These are phyloP conservation scores for Genyomyrus donnyi DNA, from an alignment of 2,113 vertebrate genomes.

Conservation along the genomic window DNA sequence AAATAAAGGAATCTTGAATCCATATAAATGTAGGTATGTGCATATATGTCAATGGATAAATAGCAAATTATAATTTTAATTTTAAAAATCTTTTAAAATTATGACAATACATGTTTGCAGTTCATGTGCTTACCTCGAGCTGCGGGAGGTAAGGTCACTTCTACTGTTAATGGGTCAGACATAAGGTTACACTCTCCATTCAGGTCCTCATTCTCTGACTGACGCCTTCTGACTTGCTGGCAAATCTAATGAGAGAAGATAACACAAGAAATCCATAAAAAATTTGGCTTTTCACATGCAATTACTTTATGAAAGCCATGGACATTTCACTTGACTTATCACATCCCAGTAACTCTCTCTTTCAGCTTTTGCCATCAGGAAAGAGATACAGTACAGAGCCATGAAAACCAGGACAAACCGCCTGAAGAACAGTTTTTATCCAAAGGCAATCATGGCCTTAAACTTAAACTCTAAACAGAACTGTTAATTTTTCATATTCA, in stretches of 20 bases:
- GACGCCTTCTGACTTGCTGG: slow-evolving; percentile 26
- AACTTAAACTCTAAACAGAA: too few relatives aligned
- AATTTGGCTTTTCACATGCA: background rate
- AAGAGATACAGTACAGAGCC: too few relatives aligned
- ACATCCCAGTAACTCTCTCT: too few relatives aligned
- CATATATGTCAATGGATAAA: background rate
- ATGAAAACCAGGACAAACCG: too few relatives aligned
- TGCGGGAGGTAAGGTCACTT: slow-evolving; percentile 11
- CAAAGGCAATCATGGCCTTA: too few relatives aligned
- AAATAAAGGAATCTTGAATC: background rate
- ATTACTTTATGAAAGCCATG: background rate
- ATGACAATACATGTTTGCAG: background rate
- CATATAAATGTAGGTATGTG: background rate
- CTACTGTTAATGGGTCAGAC: background rate
- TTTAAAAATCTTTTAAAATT: background rate
- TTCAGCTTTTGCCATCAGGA: too few relatives aligned
- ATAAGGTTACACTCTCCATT: slow-evolving; percentile 31
- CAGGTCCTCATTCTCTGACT: slow-evolving; percentile 23
- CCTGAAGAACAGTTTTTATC: too few relatives aligned
- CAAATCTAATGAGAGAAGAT: slow-evolving; percentile 27
- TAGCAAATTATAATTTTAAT: background rate
- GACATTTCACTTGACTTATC: too few relatives aligned
- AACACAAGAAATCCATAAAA: background rate
- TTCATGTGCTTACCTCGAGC: slow-evolving; percentile 25
- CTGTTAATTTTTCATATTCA: too few relatives aligned